phyloP scores from a whole-genome alignment of 2,113 vertebrate species.

The Semicossyphus pulcher region DNA sequence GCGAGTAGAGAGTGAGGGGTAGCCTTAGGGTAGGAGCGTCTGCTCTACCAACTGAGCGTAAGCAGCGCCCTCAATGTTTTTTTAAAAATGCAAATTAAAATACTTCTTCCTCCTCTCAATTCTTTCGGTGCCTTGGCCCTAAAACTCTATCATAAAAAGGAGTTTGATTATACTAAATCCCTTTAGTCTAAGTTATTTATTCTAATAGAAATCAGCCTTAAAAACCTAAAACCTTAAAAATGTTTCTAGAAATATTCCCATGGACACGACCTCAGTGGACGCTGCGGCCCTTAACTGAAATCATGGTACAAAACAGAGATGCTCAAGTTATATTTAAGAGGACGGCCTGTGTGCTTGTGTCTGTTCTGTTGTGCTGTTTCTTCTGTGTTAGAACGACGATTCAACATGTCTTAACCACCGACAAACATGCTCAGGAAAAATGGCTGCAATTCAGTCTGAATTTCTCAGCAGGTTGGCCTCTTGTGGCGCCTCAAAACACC shows the following conservation, averaged over 20 bases:
- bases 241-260: too few species aligned
- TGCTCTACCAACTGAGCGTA: too few species aligned
- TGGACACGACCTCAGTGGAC: too few species aligned
- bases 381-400: not conserved
- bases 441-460: conserved; percentile 48
- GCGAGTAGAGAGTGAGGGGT: too few species aligned
- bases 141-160: too few species aligned
- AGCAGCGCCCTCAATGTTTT: too few species aligned
- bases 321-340: not conserved
- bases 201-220: not conserved
- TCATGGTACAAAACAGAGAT: not conserved
- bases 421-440: conserved; percentile 44
- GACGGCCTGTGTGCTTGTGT: conserved; percentile 54
- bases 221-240: too few species aligned
- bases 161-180: too few species aligned
- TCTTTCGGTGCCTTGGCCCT: too few species aligned
- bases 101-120: not conserved
- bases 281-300: not conserved
- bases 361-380: conserved; percentile 37
- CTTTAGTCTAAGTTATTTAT: not conserved
- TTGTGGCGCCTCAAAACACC: conserved; percentile 50
- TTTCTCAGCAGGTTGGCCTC: conserved; percentile 22
- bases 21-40: too few species aligned
- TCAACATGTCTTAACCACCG: conserved; percentile 21
- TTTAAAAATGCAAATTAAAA: too few species aligned